A percentile compares a stretch with the other conserved stretches of the same genome.
Conservation (phyloP, 1,140 invertebrate genomes). For the Teleopsis dalmanni region DNA sequence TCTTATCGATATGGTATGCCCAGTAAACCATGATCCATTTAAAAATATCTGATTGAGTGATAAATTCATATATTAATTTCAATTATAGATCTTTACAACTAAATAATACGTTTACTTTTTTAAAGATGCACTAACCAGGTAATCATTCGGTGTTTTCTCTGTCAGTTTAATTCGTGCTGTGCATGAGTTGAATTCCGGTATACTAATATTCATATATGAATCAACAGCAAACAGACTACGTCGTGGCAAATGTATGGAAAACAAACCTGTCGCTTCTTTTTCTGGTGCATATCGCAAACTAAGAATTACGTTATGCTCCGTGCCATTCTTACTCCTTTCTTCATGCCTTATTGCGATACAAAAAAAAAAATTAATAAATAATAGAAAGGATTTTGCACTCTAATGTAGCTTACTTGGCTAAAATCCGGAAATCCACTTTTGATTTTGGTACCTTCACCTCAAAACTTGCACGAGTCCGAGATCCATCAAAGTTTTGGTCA, state of each 20-base stretch:
- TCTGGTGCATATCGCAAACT: slow-evolving; percentile 43
- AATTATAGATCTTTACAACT: not conserved
- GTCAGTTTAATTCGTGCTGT: slow-evolving; percentile 49
- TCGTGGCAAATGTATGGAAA: slow-evolving; percentile 50
- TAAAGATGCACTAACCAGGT: slow-evolving; percentile 47
- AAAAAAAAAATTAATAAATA: not conserved
- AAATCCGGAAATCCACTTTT: slow-evolving; percentile 44
- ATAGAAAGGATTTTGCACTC: not conserved
- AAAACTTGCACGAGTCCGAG: slow-evolving; percentile 37
- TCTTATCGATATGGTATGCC: slow-evolving; percentile 58
- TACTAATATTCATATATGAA: slow-evolving; percentile 52
- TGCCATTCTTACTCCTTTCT: slow-evolving; percentile 40
- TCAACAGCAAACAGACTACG: slow-evolving; percentile 51
- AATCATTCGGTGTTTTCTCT: slow-evolving; percentile 51
- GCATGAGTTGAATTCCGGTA: slow-evolving; percentile 57
- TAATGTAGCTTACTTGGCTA: slow-evolving; percentile 35
- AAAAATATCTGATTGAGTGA: slow-evolving; percentile 52
- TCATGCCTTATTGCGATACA: slow-evolving; percentile 24
- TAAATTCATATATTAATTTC: not conserved
- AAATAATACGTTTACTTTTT: not conserved
- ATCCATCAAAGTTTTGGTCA: slow-evolving; percentile 28
- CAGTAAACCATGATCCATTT: slow-evolving; percentile 68
- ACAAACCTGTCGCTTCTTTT: slow-evolving; percentile 52
- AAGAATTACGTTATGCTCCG: slow-evolving; percentile 41
- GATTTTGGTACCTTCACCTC: slow-evolving; percentile 40